Evolutionary conservation across 2,888 invertebrate genomes (phyloP).

Genomic region (Macrosoma leucophasiata): DNA sequence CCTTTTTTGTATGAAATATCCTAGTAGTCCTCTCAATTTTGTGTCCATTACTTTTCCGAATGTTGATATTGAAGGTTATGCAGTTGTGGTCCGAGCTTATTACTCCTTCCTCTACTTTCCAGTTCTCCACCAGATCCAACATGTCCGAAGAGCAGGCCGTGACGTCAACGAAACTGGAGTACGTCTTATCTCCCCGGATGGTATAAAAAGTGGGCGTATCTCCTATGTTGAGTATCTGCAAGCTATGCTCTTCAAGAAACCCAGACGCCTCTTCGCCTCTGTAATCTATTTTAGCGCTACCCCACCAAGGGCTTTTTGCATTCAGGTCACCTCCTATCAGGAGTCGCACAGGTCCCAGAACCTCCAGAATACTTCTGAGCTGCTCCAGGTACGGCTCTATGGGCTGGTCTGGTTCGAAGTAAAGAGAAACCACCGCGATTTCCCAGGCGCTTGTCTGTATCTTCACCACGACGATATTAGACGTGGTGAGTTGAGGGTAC

Average conservation of each 20-base stretch:
- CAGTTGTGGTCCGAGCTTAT: not conserved
- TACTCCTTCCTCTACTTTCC: conserved; percentile 7
- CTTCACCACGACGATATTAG: conserved; percentile 22
- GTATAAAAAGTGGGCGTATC: conserved; percentile 12
- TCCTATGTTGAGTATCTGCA: conserved; percentile 12
- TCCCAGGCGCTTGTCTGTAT: not conserved
- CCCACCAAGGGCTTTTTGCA: conserved; percentile 16
- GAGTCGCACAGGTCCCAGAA: not conserved
- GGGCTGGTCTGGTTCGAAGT: not conserved
- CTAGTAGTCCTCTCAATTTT: not conserved
- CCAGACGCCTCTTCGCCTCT: conserved; percentile 9
- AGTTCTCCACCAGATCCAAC: conserved; percentile 1
- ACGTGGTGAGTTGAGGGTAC: conserved; percentile 25
- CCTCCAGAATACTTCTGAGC: not conserved
- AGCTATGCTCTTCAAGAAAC: conserved; percentile 5
- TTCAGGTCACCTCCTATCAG: conserved; percentile 18
- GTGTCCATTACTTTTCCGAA: not conserved
- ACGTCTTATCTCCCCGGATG: conserved; percentile 2
- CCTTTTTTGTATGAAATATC: not conserved
- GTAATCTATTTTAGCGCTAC: conserved; percentile 4
- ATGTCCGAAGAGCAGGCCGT: conserved; percentile 5
- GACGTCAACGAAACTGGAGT: too few relatives aligned
- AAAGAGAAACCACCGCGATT: not conserved
- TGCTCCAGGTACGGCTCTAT: conserved; percentile 2
- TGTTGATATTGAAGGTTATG: not conserved